A percentile compares a stretch with the other conserved stretches of the same genome.
Evolutionary conservation across 1,140 invertebrate genomes (phyloP).

Genomic region (Calephelis virginiensis): DNA sequence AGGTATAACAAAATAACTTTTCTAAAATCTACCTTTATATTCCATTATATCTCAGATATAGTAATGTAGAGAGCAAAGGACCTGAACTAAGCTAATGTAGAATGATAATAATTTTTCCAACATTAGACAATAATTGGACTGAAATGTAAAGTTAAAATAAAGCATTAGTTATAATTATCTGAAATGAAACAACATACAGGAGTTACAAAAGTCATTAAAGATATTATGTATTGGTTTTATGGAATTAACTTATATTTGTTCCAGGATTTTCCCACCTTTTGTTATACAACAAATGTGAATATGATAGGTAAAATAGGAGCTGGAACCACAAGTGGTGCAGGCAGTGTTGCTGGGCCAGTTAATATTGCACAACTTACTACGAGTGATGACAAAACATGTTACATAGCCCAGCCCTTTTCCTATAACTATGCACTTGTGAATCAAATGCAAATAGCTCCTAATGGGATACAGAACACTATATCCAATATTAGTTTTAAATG

Average conservation of each 20-base stretch:
- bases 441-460: slow-evolving; percentile 81
- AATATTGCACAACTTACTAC: slow-evolving; percentile 82
- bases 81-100: no score
- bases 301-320: slow-evolving; percentile 81
- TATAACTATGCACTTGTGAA: slow-evolving; percentile 84
- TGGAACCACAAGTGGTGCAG: slow-evolving; percentile 61
- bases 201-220: no score
- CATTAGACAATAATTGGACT: no score
- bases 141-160: no score
- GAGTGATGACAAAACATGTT: slow-evolving; percentile 84
- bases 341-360: slow-evolving; percentile 78
- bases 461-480: slow-evolving; percentile 82
- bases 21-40: no score
- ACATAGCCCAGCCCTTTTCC: slow-evolving; percentile 84
- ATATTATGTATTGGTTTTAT: background rate
- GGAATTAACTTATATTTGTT: slow-evolving; percentile 24
- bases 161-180: no score
- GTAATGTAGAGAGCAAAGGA: no score
- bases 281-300: slow-evolving; percentile 83
- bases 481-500: slow-evolving; percentile 91
- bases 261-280: slow-evolving; percentile 83
- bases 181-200: no score
- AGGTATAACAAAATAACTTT: slow-evolving; percentile 38
- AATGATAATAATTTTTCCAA: no score
- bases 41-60: no score